Percentiles rank a stretch among this genome's conserved stretches.
Evolutionary conservation across 2,888 invertebrate species (phyloP).

Genomic region (Ormyrus pomaceus): DNA sequence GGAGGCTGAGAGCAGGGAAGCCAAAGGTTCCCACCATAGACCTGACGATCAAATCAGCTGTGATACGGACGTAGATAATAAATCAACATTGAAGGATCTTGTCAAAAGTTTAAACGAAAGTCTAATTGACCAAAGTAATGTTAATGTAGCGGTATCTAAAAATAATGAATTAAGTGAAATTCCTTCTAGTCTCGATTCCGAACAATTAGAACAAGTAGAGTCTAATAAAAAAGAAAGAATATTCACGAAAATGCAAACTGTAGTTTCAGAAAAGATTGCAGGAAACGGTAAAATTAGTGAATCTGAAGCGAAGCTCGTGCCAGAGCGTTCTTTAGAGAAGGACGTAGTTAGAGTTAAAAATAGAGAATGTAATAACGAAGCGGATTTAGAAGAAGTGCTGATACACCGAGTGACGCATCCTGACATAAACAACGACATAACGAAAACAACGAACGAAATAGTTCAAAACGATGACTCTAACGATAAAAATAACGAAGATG

Average conservation of each 20-base stretch:
- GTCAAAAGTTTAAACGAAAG: conserved; percentile 50
- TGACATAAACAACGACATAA: conserved; percentile 35
- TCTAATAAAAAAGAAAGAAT: neutral
- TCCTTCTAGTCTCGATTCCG: too few species aligned
- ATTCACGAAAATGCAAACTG: neutral
- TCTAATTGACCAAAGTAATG: conserved; percentile 36
- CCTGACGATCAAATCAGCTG: too few species aligned
- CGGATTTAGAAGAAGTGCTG: conserved; percentile 30
- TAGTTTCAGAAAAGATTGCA: conserved; percentile 4
- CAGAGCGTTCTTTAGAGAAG: conserved; percentile 9
- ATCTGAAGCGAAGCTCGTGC: conserved; percentile 13
- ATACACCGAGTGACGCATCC: conserved; percentile 22
- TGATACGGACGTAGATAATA: conserved; percentile 23
- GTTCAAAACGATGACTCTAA: conserved; percentile 18
- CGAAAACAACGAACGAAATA: conserved; percentile 32
- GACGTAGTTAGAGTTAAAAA: conserved; percentile 40
- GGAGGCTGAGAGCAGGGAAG: neutral
- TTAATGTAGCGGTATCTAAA: neutral
- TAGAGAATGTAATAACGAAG: conserved; percentile 40
- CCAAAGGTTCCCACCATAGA: neutral
- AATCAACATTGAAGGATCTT: conserved; percentile 44
- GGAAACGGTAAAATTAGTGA: conserved; percentile 15
- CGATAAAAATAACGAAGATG: conserved; percentile 43
- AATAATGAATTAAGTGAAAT: neutral
- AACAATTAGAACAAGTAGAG: neutral